Conservation (phyloP, 2,797 vertebrate species). For the Coregonus suidteri region DNA sequence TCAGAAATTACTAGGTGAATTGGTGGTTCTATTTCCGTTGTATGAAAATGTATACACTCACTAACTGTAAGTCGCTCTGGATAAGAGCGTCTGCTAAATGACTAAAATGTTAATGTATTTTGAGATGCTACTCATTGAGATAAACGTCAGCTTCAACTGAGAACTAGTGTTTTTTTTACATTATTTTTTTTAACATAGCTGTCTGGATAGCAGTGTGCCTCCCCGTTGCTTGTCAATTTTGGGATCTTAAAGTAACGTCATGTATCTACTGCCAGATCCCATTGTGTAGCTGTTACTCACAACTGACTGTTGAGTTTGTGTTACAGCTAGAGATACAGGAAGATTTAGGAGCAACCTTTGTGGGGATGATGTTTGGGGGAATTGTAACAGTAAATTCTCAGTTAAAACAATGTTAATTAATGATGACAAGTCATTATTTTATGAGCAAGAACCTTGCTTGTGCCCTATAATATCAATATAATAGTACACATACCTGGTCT, state of each 20-base stretch:
- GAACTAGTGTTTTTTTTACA: slow-evolving; percentile 35
- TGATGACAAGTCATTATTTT: too few species aligned
- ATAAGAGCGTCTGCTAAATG: too few species aligned
- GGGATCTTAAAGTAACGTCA: slow-evolving; percentile 61
- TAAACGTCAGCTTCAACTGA: not conserved
- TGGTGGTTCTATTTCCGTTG: too few species aligned
- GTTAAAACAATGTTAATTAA: not conserved
- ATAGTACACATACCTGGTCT: too few species aligned
- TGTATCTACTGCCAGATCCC: slow-evolving; percentile 46
- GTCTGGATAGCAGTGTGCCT: slow-evolving; percentile 44
- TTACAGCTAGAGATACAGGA: slow-evolving; percentile 19
- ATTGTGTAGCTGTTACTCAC: slow-evolving; percentile 33
- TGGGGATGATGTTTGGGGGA: not conserved
- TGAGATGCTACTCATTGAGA: too few species aligned
- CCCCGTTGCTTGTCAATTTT: slow-evolving; percentile 55
- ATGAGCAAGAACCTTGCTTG: too few species aligned
- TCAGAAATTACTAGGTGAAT: too few species aligned
- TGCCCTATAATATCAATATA: too few species aligned
- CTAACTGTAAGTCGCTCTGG: too few species aligned
- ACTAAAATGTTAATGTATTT: too few species aligned
- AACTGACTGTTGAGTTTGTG: slow-evolving; percentile 24
- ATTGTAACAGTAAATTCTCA: not conserved
- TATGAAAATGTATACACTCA: too few species aligned
- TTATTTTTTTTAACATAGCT: slow-evolving; percentile 48
- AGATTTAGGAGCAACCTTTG: not conserved